Evolutionary conservation across 2,888 invertebrate genomes (phyloP).

Genomic region (Plusia festucae): DNA sequence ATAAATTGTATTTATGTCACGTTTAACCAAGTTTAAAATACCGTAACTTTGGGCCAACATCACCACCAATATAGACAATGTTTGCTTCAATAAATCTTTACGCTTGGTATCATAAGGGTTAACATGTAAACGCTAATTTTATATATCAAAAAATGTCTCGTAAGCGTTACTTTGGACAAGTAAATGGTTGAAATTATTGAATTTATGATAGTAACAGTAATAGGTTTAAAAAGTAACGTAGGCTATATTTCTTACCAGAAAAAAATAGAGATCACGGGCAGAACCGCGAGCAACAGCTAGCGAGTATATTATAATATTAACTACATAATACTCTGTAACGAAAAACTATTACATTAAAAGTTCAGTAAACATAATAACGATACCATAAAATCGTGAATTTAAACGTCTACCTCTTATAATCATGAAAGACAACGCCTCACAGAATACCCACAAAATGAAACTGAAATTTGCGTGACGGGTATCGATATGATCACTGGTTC

Average conservation of each 20-base stretch:
- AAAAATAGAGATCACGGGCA: too few species aligned
- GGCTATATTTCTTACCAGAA: too few species aligned
- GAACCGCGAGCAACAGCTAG: too few species aligned
- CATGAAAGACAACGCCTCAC: background rate
- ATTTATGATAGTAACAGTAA: too few species aligned
- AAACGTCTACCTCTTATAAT: background rate
- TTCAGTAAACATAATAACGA: background rate
- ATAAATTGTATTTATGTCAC: too few species aligned
- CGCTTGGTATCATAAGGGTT: slow-evolving; percentile 1
- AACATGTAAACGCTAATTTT: background rate
- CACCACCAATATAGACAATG: background rate
- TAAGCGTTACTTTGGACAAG: too few species aligned
- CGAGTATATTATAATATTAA: too few species aligned
- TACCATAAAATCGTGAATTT: background rate
- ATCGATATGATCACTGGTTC: background rate
- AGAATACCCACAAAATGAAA: background rate
- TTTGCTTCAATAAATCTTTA: slow-evolving; percentile 19
- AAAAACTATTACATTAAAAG: background rate
- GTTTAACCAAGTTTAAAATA: slow-evolving; percentile 21
- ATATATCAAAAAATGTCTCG: background rate
- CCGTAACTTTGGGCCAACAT: slow-evolving; percentile 31
- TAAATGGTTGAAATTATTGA: too few species aligned
- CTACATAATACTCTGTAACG: too few species aligned
- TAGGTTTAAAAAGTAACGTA: too few species aligned
- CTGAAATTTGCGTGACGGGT: background rate